Percentiles rank a stretch among this genome's conserved stretches.
phyloP scores from a whole-genome alignment of 2,113 vertebrate genomes.

The Cercocebus atys region DNA sequence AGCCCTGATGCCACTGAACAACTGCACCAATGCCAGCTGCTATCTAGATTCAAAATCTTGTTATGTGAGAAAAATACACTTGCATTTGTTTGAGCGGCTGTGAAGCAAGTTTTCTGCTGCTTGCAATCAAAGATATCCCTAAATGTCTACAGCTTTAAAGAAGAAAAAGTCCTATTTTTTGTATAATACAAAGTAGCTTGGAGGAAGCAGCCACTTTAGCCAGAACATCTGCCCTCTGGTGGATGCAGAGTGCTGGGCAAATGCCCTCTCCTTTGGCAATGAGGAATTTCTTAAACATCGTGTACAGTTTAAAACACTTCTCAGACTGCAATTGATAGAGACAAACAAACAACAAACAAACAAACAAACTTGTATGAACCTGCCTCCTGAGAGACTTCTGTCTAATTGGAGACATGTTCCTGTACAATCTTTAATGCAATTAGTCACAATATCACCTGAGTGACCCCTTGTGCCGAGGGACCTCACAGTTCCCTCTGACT shows the following conservation, averaged over 20 bases:
- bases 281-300: not conserved
- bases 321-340: not conserved
- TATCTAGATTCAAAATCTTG: not conserved
- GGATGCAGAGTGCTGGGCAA: not conserved
- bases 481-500: not conserved
- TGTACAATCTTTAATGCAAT: not conserved
- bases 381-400: not conserved
- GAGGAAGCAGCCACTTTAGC: not conserved
- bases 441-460: not conserved
- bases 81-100: not conserved
- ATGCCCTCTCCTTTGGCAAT: not conserved
- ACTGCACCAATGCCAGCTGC: not conserved
- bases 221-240: not conserved
- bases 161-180: not conserved
- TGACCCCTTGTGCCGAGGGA: not conserved
- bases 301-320: not conserved
- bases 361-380: not conserved
- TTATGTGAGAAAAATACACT: not conserved
- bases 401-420: not conserved
- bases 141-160: not conserved
- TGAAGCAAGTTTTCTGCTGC: not conserved
- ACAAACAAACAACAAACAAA: not conserved
- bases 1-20: not conserved
- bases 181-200: not conserved
- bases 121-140: not conserved